These are phyloP conservation scores for Ectropis crepuscularia DNA, from an alignment of 2,888 invertebrate genomes.

Conservation along the genomic window DNA sequence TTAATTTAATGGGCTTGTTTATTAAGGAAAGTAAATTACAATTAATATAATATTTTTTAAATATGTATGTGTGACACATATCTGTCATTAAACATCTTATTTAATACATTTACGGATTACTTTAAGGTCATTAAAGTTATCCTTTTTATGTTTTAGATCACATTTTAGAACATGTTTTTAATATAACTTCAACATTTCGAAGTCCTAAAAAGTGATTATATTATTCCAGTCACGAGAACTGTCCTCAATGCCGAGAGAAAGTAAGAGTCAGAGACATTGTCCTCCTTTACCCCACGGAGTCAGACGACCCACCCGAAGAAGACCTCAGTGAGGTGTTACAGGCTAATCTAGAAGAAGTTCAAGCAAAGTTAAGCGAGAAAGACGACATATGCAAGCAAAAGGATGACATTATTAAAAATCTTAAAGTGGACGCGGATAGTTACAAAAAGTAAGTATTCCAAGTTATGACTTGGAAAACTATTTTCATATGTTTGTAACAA, in stretches of 20 bases:
- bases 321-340: not conserved
- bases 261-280: not conserved
- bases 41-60: too few species aligned
- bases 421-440: not conserved
- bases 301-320: not conserved
- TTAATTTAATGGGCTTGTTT: too few species aligned
- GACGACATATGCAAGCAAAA: not conserved
- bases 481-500: too few species aligned
- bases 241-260: not conserved
- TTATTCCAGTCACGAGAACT: not conserved
- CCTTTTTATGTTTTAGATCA: too few species aligned
- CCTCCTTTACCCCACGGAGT: not conserved
- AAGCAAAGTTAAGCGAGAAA: not conserved
- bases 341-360: not conserved
- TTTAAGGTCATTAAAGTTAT: too few species aligned
- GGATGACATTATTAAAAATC: not conserved
- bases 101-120: too few species aligned
- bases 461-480: too few species aligned
- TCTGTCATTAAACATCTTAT: too few species aligned
- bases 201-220: not conserved
- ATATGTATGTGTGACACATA: too few species aligned
- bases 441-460: not conserved
- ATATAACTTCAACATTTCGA: too few species aligned
- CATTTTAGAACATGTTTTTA: too few species aligned
- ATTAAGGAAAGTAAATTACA: too few species aligned